These are phyloP conservation scores for Catalaphyllia jardinei DNA, from an alignment of 64 coral and sea anemone species.

Conservation along the genomic window DNA sequence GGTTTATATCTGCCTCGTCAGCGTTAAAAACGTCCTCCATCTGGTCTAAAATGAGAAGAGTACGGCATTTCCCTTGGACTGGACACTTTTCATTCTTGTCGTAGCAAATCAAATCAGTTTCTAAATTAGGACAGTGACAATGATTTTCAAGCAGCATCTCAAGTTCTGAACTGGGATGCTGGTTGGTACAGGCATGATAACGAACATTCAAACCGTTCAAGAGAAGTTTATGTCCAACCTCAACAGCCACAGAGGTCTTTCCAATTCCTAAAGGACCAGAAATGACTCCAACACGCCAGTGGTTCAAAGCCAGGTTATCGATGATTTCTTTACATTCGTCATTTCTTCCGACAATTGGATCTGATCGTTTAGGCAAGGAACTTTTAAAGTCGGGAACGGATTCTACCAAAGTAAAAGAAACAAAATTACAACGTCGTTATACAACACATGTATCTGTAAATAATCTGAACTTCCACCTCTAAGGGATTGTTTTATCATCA, in stretches of 20 bases:
- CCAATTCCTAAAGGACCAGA: slow-evolving; percentile 4
- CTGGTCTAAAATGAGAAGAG: slow-evolving; percentile 8
- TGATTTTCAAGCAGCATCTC: background rate
- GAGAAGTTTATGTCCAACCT: slow-evolving; percentile 8
- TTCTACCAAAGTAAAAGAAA: background rate
- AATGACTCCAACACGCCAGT: background rate
- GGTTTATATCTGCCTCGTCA: background rate
- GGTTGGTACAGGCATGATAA: background rate
- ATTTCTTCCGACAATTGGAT: background rate
- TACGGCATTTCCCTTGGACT: background rate
- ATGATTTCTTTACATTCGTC: background rate
- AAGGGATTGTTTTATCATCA: too few species aligned
- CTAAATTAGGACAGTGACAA: background rate
- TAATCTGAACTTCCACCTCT: too few species aligned
- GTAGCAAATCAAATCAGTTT: background rate
- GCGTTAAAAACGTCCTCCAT: background rate
- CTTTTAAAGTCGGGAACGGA: background rate
- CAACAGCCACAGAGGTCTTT: background rate
- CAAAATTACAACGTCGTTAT: too few species aligned
- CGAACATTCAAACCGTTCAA: background rate
- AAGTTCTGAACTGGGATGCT: background rate
- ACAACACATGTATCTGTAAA: too few species aligned
- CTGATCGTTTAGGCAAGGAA: background rate
- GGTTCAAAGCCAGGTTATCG: background rate
- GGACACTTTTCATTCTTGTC: background rate